phyloP scores from a whole-genome alignment of 2,113 vertebrate species.

The Cromileptes altivelis region DNA sequence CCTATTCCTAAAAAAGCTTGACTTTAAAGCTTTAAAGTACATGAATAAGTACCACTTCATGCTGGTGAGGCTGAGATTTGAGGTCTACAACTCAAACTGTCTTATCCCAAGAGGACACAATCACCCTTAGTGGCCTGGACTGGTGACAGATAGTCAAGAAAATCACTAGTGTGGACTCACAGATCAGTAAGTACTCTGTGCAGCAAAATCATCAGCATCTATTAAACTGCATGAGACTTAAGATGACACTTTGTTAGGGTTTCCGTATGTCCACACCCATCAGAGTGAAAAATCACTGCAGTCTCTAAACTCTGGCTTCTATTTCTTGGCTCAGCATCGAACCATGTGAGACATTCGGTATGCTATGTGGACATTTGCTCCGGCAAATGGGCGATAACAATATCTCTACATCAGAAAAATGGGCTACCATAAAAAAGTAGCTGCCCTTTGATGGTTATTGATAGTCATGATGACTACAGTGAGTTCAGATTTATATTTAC shows the following conservation, averaged over 20 bases:
- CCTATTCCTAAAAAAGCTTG: background rate
- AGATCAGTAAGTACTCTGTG: background rate
- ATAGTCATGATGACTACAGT: conserved; percentile 16
- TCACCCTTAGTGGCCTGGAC: conserved; percentile 3
- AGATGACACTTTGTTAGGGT: background rate
- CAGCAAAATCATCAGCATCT: background rate
- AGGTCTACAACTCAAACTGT: conserved; percentile 34
- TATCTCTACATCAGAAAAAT: conserved; percentile 38
- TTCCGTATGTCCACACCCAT: background rate
- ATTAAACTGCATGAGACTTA: background rate
- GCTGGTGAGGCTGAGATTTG: conserved; percentile 15
- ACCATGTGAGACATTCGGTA: conserved; percentile 8
- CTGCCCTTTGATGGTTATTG: conserved; percentile 22
- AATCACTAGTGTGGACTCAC: conserved; percentile 4
- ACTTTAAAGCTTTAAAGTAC: background rate
- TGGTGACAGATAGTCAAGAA: conserved; percentile 19
- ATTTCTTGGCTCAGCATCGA: conserved; percentile 58
- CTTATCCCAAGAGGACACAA: conserved; percentile 23
- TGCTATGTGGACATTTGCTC: background rate
- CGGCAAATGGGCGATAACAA: conserved; percentile 28
- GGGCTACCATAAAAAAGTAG: conserved; percentile 2
- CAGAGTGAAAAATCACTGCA: conserved; percentile 25
- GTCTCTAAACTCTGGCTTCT: conserved; percentile 19
- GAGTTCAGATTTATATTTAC: conserved; percentile 32
- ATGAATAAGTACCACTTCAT: background rate